A percentile compares a stretch with the other conserved stretches of the same genome.
These are phyloP conservation scores for Thumatha senex DNA, from an alignment of 2,888 invertebrate species.

Conservation along the genomic window DNA sequence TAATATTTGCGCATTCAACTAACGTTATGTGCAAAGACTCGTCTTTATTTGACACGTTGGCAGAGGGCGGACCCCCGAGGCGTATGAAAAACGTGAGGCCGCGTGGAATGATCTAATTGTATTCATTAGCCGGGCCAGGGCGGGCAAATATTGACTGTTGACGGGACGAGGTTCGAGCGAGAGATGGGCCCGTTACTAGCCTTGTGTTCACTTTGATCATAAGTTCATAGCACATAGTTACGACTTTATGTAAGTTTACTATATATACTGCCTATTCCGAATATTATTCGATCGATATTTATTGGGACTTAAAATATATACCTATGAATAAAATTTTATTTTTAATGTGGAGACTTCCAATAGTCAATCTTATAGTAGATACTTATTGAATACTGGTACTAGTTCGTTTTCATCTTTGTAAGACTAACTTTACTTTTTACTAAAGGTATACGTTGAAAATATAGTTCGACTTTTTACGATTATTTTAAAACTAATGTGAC, in stretches of 20 bases:
- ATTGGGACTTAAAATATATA: too few relatives aligned
- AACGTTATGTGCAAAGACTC: conserved; percentile 60
- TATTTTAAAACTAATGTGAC: too few relatives aligned
- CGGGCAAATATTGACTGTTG: conserved; percentile 78
- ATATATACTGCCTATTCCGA: too few relatives aligned
- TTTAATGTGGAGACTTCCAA: too few relatives aligned
- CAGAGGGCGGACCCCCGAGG: conserved; percentile 61
- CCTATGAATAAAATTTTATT: too few relatives aligned
- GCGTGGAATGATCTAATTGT: conserved; percentile 83
- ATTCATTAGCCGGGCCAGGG: conserved; percentile 80
- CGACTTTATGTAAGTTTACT: conserved; percentile 1
- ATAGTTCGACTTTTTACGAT: too few relatives aligned
- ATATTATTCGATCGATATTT: too few relatives aligned
- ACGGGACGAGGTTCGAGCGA: conserved; percentile 47
- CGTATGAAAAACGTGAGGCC: conserved; percentile 81
- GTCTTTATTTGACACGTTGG: conserved; percentile 71
- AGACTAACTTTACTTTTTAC: too few relatives aligned
- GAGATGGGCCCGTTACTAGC: conserved; percentile 42
- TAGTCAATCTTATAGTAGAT: too few relatives aligned
- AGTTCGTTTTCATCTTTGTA: too few relatives aligned
- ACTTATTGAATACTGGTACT: too few relatives aligned
- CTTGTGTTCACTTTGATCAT: conserved; percentile 35
- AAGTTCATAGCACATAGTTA: conserved; percentile 40
- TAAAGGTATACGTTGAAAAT: too few relatives aligned
- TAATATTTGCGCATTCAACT: conserved; percentile 54